Base-by-base conservation (phyloP, 1,140 invertebrate genomes). In the Paraescarpia echinospica region DNA sequence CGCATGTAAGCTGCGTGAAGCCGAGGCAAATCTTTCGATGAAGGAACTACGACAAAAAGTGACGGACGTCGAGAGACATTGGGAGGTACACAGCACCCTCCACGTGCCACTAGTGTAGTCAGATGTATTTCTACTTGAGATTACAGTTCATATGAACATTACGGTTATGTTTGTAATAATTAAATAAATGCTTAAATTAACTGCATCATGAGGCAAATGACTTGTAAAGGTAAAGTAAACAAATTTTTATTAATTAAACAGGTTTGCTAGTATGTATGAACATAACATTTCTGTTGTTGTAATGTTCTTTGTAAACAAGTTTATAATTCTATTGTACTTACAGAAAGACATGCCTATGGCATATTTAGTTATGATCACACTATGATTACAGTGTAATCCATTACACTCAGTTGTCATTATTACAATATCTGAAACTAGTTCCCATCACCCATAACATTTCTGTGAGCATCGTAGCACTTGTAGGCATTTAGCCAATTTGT, bases 1-100 rank as follows among this genome's bases (percentile, higher is more conserved):
- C 94, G 98, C 98, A 1, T 98, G 99, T 0, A 99, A 99, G 96
- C 96, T 99, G 34, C 97, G 99, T 34, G 99, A 99, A 96, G 99
- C 99, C 0, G 98, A 99, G 96, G 98, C 99, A 27, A 93, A 92
- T 35, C 91, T 92, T 33, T 89, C 91, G 14, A 89, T 93, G 34
- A 92, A 93, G 51, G 93, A 93, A 92, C 92, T 93, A 8, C 93
- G 92, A 34, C 93, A 93, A 34, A 93, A 93, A 59, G 90, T 93
- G 35, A 35, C 33, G 34, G 59, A 93, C 34, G 35, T 93, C 27
- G 92, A 92, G 48, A 92, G 51, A 41, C 93, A 93, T 27, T 93
- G 92, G 92, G 90, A 92, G 93, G 93, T 93, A 33, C 33, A 89
- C 41, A n/a, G 89, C 33, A 18, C 33, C 35, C 33, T 90, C 33